These are phyloP conservation scores for Apamea sordens DNA, from an alignment of 2,888 invertebrate species.

Conservation along the genomic window DNA sequence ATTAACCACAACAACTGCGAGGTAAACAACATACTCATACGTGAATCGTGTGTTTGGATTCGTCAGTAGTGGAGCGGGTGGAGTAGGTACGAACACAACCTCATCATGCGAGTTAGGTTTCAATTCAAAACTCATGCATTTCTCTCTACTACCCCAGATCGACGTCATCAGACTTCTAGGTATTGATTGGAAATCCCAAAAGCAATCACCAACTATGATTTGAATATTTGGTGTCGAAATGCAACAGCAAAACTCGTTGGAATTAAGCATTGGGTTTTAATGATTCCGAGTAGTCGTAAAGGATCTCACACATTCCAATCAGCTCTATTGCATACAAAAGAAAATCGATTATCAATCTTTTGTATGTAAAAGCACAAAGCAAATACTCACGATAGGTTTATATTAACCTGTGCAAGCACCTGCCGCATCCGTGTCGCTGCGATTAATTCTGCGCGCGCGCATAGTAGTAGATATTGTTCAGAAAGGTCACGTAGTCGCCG, in stretches of 20 bases:
- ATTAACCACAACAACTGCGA: neutral
- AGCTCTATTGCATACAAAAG: slow-evolving; percentile 8
- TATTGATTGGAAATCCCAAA: neutral
- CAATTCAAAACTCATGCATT: neutral
- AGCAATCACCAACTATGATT: neutral
- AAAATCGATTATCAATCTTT: slow-evolving; percentile 29
- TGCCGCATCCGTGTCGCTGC: slow-evolving; percentile 56
- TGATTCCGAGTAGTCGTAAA: neutral
- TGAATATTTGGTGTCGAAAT: neutral
- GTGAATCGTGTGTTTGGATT: neutral
- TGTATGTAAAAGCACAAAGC: slow-evolving; percentile 4
- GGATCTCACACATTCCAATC: neutral
- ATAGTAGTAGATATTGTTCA: slow-evolving; percentile 58
- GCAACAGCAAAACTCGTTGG: too few species aligned
- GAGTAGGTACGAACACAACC: neutral
- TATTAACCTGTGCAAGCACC: slow-evolving; percentile 30
- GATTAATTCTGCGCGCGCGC: slow-evolving; percentile 64
- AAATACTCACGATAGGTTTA: slow-evolving; percentile 5
- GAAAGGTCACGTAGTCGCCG: slow-evolving; percentile 61
- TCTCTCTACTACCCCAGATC: neutral
- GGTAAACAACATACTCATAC: neutral
- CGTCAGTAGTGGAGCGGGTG: neutral
- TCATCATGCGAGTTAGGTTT: neutral
- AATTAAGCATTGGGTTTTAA: neutral
- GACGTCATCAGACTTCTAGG: neutral